A percentile compares a stretch with the other conserved stretches of the same genome.
These are phyloP conservation scores for Danio choprae DNA, from an alignment of 2,797 vertebrate species.

Conservation along the genomic window DNA sequence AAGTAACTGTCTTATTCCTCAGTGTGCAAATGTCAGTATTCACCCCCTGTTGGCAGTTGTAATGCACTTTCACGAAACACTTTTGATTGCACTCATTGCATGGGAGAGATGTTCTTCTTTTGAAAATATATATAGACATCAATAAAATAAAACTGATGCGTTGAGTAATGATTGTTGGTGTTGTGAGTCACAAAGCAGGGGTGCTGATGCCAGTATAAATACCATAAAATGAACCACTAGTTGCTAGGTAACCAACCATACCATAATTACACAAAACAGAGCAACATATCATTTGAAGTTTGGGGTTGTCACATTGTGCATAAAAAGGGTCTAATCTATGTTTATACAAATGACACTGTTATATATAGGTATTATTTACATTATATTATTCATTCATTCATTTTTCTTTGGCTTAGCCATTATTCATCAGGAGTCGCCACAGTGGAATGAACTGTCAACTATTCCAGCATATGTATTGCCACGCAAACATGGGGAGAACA, in stretches of 20 bases:
- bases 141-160: background rate
- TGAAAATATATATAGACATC: background rate
- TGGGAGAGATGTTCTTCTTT: background rate
- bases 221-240: background rate
- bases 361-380: background rate
- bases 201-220: background rate
- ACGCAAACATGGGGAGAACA: no score
- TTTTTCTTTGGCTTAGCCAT: no score
- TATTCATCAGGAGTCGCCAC: no score
- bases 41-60: background rate
- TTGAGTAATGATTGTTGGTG: background rate
- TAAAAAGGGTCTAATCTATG: background rate
- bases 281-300: background rate
- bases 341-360: background rate
- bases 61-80: slow-evolving; percentile 13
- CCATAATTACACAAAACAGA: background rate
- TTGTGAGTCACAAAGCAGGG: background rate
- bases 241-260: background rate
- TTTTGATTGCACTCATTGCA: background rate
- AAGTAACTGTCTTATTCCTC: slow-evolving; percentile 5
- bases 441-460: no score
- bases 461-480: no score
- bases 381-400: no score
- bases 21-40: background rate
- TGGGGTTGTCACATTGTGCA: background rate